Conservation (phyloP, 2,113 vertebrate genomes). For the Chionomys nivalis region DNA sequence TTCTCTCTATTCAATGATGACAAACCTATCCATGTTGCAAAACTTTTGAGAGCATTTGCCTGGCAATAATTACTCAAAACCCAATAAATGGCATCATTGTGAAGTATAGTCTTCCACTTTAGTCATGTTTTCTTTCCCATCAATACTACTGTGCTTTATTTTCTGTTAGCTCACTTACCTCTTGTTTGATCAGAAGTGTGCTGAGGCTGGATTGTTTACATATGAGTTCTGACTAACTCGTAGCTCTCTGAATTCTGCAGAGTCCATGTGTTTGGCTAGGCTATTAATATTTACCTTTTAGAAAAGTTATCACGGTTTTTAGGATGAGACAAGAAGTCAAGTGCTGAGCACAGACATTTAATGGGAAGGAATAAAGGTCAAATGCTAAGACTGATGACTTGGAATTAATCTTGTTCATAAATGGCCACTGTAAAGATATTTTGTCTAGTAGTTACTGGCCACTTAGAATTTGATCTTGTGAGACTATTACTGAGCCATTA, state of each 20-base stretch:
- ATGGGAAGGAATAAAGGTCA: conserved; percentile 56
- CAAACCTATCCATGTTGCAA: neutral
- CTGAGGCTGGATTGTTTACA: conserved; percentile 25
- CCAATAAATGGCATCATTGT: neutral
- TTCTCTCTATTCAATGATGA: neutral
- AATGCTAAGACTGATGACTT: conserved; percentile 60
- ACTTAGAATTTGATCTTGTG: neutral
- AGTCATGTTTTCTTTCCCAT: neutral
- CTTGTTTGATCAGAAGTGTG: neutral
- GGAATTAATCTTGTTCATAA: conserved; percentile 42
- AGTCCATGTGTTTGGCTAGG: conserved; percentile 52
- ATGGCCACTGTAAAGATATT: conserved; percentile 61
- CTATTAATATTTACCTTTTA: conserved; percentile 66
- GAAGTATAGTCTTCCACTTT: neutral
- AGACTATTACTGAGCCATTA: neutral
- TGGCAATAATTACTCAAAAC: neutral
- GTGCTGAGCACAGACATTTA: neutral
- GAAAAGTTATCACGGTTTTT: conserved; percentile 46
- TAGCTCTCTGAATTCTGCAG: conserved; percentile 38
- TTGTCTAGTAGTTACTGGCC: neutral
- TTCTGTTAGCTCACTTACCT: neutral
- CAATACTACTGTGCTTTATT: neutral
- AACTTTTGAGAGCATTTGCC: neutral
- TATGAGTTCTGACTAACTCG: conserved; percentile 10
- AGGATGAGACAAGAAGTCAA: conserved; percentile 29